These are phyloP conservation scores for Pardalotus punctatus DNA, from an alignment of 2,113 vertebrate genomes.

Conservation along the genomic window DNA sequence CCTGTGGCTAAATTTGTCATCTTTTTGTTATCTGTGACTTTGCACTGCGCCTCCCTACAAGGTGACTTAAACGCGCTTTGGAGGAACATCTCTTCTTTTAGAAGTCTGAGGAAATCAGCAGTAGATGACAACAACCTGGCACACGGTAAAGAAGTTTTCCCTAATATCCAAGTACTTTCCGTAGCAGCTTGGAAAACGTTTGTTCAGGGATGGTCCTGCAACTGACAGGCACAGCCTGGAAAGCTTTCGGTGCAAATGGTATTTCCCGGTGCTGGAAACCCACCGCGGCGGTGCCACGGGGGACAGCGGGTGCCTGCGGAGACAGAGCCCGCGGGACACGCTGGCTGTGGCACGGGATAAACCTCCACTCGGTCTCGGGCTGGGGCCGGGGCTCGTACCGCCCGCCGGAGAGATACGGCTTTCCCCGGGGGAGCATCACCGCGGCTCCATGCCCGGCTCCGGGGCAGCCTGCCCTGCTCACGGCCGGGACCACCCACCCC, in stretches of 20 bases:
- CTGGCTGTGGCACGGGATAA: fast-evolving
- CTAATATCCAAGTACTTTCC: not conserved
- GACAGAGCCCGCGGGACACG: not conserved
- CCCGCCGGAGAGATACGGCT: fast-evolving
- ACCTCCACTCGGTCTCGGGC: fast-evolving
- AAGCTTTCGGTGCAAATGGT: fast-evolving
- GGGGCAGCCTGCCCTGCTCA: not conserved
- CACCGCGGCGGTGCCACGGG: fast-evolving
- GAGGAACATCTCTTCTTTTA: not conserved
- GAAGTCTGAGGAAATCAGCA: not conserved
- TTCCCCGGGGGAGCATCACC: not conserved
- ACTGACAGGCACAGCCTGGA: not conserved
- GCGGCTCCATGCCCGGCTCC: fast-evolving
- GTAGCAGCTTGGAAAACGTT: not conserved
- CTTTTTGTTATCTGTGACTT: not conserved
- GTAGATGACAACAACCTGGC: not conserved
- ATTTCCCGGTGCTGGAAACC: fast-evolving
- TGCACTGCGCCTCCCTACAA: not conserved
- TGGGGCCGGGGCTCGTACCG: not conserved
- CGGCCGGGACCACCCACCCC: not conserved
- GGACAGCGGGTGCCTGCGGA: not conserved
- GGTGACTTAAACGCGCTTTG: not conserved
- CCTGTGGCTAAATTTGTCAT: not conserved
- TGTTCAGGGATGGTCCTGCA: not conserved
- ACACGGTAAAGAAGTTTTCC: not conserved